These are phyloP conservation scores for Gracilinanus agilis DNA, from an alignment of 2,113 vertebrate species.

Conservation along the genomic window DNA sequence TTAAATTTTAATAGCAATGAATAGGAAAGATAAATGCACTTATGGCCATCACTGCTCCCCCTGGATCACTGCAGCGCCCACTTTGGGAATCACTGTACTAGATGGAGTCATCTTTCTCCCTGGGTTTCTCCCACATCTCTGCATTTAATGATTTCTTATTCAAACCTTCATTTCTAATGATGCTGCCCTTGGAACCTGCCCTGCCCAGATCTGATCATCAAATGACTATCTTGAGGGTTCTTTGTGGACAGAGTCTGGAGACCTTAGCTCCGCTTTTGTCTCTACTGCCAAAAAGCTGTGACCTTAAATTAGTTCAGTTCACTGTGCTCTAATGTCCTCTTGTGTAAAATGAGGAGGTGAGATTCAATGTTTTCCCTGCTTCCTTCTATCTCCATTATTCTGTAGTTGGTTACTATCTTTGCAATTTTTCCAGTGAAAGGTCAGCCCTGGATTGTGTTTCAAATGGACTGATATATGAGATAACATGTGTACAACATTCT, in stretches of 20 bases:
- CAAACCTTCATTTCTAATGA: conserved; percentile 5
- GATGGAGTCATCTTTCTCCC: background rate
- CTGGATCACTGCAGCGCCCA: too few species aligned
- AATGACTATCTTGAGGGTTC: conserved; percentile 58
- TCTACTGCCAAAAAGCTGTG: background rate
- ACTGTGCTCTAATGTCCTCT: background rate
- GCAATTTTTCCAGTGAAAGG: conserved; percentile 67
- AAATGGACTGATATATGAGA: conserved; percentile 24
- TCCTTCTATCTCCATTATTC: background rate
- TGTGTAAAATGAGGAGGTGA: background rate
- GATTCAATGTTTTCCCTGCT: background rate
- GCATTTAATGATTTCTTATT: conserved; percentile 44
- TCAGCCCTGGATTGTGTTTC: conserved; percentile 67
- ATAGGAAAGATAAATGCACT: too few species aligned
- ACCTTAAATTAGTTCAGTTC: background rate
- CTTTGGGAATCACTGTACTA: too few species aligned
- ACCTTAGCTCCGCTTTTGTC: background rate
- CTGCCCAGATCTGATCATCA: conserved; percentile 32
- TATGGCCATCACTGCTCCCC: too few species aligned
- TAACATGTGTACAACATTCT: background rate
- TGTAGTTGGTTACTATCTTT: conserved; percentile 52
- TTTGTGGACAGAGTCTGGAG: conserved; percentile 1
- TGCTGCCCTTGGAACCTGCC: conserved; percentile 11
- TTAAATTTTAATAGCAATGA: too few species aligned
- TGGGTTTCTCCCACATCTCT: conserved; percentile 34